phyloP scores from a whole-genome alignment of 2,888 invertebrate species.

The Lasioglossum villosulum region DNA sequence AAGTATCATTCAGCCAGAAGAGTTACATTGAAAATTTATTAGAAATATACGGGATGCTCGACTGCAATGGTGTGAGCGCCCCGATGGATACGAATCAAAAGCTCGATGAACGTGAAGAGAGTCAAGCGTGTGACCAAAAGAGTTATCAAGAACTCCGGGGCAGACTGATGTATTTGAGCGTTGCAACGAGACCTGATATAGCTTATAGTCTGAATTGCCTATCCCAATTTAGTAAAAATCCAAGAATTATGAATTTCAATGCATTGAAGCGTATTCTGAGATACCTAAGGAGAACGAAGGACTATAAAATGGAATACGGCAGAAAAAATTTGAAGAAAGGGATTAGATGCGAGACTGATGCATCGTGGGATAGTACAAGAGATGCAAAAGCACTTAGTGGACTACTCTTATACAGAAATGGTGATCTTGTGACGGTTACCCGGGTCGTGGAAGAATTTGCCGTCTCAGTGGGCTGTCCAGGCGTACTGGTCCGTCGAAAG shows the following conservation, averaged over 20 bases:
- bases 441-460: too few relatives aligned
- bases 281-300: neutral
- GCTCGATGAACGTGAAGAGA: neutral
- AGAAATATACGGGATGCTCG: constrained; percentile 18
- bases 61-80: constrained; percentile 13
- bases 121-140: neutral
- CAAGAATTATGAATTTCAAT: neutral
- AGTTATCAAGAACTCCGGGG: constrained; percentile 17
- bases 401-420: neutral
- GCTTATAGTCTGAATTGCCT: constrained; percentile 15
- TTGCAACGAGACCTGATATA: constrained; percentile 22
- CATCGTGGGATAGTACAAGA: constrained; percentile 10
- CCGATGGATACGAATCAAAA: constrained; percentile 23
- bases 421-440: constrained; percentile 17
- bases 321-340: neutral
- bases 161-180: constrained; percentile 29
- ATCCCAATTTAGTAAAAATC: constrained; percentile 16
- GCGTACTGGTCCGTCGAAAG: too few relatives aligned
- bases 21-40: constrained; percentile 17
- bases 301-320: neutral
- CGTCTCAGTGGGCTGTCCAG: too few relatives aligned
- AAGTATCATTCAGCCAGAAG: neutral
- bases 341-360: constrained; percentile 14
- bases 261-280: neutral
- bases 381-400: constrained; percentile 21